Evolutionary conservation across 2,113 vertebrate species (phyloP).

Genomic region (Pachycephala philippinensis): DNA sequence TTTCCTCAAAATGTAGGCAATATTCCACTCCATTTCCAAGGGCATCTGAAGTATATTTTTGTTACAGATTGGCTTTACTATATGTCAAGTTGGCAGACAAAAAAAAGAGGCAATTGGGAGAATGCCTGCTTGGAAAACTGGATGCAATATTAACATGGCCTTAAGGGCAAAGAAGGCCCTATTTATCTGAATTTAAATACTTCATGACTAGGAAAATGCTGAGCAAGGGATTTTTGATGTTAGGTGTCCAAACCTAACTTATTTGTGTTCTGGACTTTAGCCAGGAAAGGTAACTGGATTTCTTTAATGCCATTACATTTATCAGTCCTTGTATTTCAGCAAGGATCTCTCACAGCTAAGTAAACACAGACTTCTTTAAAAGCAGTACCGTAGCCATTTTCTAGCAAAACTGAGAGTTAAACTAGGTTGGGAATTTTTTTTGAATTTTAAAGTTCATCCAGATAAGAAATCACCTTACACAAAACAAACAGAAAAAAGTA

Average conservation of each 20-base stretch:
- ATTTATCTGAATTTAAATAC: slow-evolving; percentile 24
- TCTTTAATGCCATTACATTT: slow-evolving; percentile 31
- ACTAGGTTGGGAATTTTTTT: background rate
- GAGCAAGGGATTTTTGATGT: background rate
- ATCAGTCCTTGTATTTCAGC: background rate
- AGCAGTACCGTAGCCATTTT: background rate
- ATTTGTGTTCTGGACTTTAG: background rate
- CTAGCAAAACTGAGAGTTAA: background rate
- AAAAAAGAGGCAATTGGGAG: background rate
- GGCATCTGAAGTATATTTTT: background rate
- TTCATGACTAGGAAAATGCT: slow-evolving; percentile 4
- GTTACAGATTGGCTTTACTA: background rate
- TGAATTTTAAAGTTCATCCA: background rate
- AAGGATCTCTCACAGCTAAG: background rate
- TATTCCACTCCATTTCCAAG: background rate
- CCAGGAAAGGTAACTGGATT: slow-evolving; percentile 41
- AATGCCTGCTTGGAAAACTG: slow-evolving; percentile 4
- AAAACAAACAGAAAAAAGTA: background rate
- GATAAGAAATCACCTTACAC: background rate
- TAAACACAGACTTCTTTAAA: slow-evolving; percentile 4
- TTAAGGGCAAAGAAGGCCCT: background rate
- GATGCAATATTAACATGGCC: background rate
- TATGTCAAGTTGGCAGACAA: background rate
- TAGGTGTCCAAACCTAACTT: slow-evolving; percentile 6
- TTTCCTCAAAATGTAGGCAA: background rate